Evolutionary conservation across 2,113 vertebrate species (phyloP).

Genomic region (Phalacrocorax brasilianus): DNA sequence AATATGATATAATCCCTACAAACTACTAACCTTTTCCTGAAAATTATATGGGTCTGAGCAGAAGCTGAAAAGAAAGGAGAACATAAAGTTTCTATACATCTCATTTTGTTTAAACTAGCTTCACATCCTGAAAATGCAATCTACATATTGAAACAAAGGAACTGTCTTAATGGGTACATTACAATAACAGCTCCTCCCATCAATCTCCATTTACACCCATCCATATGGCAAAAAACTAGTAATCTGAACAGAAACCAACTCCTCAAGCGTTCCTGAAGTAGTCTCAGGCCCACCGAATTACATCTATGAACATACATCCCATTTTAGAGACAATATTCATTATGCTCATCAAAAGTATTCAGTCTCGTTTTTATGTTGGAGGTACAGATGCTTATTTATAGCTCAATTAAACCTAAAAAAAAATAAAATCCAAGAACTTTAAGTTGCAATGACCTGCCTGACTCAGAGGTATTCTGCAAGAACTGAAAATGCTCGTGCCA

Average conservation of each 20-base stretch:
- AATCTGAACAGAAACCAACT: neutral
- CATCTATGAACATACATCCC: neutral
- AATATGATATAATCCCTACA: neutral
- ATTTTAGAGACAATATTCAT: constrained; percentile 13
- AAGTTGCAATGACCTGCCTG: neutral
- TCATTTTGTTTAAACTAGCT: neutral
- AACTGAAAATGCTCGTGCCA: neutral
- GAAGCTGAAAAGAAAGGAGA: neutral
- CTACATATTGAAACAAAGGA: constrained; percentile 8
- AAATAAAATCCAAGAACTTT: neutral
- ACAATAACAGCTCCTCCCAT: neutral
- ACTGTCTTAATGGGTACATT: neutral
- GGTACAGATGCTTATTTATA: constrained; percentile 21
- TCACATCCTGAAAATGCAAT: neutral
- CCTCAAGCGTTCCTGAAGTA: neutral
- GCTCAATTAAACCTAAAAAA: neutral
- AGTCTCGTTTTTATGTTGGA: neutral
- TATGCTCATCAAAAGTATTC: neutral
- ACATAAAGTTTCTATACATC: neutral
- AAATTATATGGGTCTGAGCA: neutral
- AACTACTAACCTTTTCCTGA: neutral
- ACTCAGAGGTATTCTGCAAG: neutral
- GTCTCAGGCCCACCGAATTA: neutral
- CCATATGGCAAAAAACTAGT: neutral
- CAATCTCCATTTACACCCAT: constrained; percentile 25